These are phyloP conservation scores for Alethe diademata DNA, from an alignment of 2,113 vertebrate species.

Conservation along the genomic window DNA sequence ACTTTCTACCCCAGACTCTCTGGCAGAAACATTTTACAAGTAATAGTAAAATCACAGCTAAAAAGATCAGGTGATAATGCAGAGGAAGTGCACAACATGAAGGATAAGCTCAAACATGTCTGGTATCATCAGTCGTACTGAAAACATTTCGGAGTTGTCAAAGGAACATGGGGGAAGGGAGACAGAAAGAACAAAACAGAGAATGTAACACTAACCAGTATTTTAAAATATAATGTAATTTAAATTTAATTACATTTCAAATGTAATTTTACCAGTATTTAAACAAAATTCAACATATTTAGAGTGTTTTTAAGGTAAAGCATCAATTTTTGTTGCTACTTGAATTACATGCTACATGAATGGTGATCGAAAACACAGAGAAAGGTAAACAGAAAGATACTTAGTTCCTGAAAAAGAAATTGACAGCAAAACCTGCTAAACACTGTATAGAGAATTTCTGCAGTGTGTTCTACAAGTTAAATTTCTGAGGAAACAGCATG, in stretches of 20 bases:
- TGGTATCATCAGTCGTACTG: rapidly evolving
- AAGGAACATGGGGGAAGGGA: background rate
- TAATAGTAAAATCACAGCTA: background rate
- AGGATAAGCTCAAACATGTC: background rate
- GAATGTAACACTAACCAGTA: background rate
- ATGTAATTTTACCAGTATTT: background rate
- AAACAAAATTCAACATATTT: background rate
- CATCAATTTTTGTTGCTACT: background rate
- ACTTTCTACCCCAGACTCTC: background rate
- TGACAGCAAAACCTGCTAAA: background rate
- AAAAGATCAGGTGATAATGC: background rate
- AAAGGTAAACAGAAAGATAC: background rate
- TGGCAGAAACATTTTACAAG: background rate
- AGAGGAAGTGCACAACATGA: background rate
- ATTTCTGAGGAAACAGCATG: background rate
- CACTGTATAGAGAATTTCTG: background rate
- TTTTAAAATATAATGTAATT: background rate
- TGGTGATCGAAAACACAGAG: background rate
- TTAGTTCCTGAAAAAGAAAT: background rate
- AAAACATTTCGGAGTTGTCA: background rate
- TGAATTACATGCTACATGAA: background rate
- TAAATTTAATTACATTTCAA: too few species aligned
- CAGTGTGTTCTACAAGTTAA: background rate
- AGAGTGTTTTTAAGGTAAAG: background rate
- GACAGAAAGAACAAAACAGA: background rate